Base-by-base conservation (phyloP, 30 jellyfish, hydroid and myxozoan species). In the Pseudorhiza aurosa region DNA sequence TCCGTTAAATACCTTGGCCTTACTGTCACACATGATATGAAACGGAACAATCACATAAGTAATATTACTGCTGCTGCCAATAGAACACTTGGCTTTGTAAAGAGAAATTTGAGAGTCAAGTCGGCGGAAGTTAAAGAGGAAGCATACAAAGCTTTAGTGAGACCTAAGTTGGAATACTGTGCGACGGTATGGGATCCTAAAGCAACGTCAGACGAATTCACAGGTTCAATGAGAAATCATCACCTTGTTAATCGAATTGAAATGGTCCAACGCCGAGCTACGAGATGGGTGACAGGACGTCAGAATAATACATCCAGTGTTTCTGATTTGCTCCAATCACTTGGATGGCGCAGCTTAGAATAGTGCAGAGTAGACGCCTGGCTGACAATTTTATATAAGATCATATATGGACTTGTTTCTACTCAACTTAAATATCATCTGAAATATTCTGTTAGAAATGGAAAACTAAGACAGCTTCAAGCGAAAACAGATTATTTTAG, bases 141-240 rank as follows among this genome's bases (percentile, higher is more conserved):
- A 29, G 77, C 77, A 63, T 32, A 19, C 58, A 63, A 63, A 35
- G 77, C 77, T 21, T 63, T 32, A 63, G 77, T 63, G 29, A 29
- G 71, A 40, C 71, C 71, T 24, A 7, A 57, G 71, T 57, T 57
- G 39, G 44, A 57, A 24, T 57, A 57, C 71, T 57, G 71, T 57
- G 71, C 71, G 19, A 57, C 71, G 42, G 71, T 57, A 22, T 57
- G 71, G 71, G 71, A 57, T 24, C 71, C 71, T 57, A 57, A 63
- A 19, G 77, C 77, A 63, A 63, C 57, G 6, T 29, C 77, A 63
- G 58, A 63, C 29, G 77, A 63, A 28, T 63, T 30, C 77, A 63
- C 77, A 30, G 77, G 77, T 5, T 63, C 77, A 63, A 63, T 63
- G 57, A 63, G 77, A 63, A 63, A 63, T 28, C 77, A 63, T 63